These are phyloP conservation scores for Merops nubicus DNA, from an alignment of 2,113 vertebrate species.

Conservation along the genomic window DNA sequence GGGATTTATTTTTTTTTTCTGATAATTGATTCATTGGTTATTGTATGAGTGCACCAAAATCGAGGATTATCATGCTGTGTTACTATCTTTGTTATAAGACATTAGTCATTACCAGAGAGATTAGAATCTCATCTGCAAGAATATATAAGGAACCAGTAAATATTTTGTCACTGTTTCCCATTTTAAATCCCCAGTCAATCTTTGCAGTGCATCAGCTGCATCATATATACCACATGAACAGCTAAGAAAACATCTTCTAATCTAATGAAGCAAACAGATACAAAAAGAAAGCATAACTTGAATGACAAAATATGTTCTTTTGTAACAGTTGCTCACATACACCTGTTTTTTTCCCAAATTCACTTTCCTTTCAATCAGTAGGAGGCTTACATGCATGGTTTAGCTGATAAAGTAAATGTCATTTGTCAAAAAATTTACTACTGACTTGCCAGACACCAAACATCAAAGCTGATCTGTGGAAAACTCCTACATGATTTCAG, in stretches of 20 bases:
- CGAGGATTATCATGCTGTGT: not conserved
- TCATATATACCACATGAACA: not conserved
- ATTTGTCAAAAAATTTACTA: slow-evolving; percentile 55
- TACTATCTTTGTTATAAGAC: not conserved
- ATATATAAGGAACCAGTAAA: not conserved
- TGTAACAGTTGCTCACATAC: not conserved
- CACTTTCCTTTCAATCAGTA: slow-evolving; percentile 34
- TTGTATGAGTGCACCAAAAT: not conserved
- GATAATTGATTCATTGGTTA: not conserved
- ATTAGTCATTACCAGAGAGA: not conserved
- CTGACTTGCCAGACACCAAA: slow-evolving; percentile 21
- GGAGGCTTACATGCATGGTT: slow-evolving; percentile 37
- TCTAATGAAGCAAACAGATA: not conserved
- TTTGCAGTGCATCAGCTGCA: not conserved
- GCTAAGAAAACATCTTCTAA: not conserved
- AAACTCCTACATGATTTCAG: slow-evolving; percentile 36
- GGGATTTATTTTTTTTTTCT: not conserved
- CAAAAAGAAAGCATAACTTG: not conserved
- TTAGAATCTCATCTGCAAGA: not conserved
- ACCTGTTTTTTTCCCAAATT: not conserved
- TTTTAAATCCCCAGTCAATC: not conserved
- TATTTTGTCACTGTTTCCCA: not conserved
- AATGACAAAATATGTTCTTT: slow-evolving; percentile 14
- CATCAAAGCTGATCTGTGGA: slow-evolving; percentile 37
- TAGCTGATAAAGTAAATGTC: slow-evolving; percentile 50